A percentile compares a stretch with the other conserved stretches of the same genome.
Conservation (phyloP, 2,113 vertebrate genomes). For the Gorsachius goisagi region DNA sequence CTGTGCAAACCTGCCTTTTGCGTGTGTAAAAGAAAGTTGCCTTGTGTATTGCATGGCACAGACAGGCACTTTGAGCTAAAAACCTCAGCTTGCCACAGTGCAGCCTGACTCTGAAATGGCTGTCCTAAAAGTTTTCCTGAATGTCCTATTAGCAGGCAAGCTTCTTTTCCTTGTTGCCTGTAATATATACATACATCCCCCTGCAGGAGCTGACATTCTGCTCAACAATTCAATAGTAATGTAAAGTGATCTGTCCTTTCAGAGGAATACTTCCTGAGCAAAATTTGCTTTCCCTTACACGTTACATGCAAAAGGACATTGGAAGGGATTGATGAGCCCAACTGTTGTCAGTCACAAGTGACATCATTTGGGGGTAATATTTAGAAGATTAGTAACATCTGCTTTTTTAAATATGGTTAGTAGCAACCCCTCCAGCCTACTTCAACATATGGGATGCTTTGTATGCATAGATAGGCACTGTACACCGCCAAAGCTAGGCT, state of each 20-base stretch:
- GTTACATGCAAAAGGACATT: not conserved
- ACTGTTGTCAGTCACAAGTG: conserved; percentile 62
- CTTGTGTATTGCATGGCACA: not conserved
- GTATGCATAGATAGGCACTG: conserved; percentile 3
- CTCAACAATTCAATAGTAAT: not conserved
- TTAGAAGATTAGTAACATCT: conserved; percentile 78
- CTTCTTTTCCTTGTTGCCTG: not conserved
- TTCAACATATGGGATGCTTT: conserved; percentile 61
- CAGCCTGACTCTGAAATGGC: not conserved
- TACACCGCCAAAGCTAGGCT: not conserved
- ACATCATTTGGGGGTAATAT: conserved; percentile 64
- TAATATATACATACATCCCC: not conserved
- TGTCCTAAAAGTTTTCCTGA: not conserved
- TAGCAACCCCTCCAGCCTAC: conserved; percentile 68
- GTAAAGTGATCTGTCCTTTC: not conserved
- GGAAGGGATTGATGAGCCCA: conserved; percentile 46
- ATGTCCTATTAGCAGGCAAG: not conserved
- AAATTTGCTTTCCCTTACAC: not conserved
- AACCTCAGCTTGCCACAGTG: not conserved
- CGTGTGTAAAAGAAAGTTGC: not conserved
- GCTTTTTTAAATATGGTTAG: conserved; percentile 71
- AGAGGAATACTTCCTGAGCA: not conserved
- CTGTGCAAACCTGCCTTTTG: not conserved
- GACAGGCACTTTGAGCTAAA: not conserved
- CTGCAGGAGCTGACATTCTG: not conserved